Evolutionary conservation across 2,113 vertebrate species (phyloP).

Genomic region (Periophthalmodon schlosseri): DNA sequence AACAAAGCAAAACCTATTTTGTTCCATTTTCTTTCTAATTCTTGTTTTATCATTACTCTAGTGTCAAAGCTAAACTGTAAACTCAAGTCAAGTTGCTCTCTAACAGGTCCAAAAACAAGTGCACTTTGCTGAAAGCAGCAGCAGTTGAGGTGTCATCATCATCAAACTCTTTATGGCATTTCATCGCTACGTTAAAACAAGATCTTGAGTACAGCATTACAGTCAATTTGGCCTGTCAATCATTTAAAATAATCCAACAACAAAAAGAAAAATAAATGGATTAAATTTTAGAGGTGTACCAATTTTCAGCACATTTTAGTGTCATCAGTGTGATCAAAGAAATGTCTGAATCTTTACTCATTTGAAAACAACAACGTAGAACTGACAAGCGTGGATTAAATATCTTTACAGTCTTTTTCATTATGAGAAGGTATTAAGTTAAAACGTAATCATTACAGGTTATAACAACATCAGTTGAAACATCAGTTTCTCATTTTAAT

Average conservation of each 20-base stretch:
- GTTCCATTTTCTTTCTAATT: too few relatives aligned
- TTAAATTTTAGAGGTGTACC: too few relatives aligned
- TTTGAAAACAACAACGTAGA: background rate
- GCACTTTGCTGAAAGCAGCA: background rate
- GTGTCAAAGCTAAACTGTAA: background rate
- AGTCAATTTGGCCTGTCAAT: background rate
- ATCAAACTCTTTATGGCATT: conserved; percentile 4
- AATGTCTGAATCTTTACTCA: too few relatives aligned
- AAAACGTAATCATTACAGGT: too few relatives aligned
- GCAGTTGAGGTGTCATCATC: conserved; percentile 4
- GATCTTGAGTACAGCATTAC: background rate
- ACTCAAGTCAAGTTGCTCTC: conserved; percentile 4
- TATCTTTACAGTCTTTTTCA: background rate
- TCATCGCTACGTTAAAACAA: background rate
- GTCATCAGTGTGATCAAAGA: too few relatives aligned
- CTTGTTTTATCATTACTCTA: background rate
- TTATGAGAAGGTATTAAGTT: too few relatives aligned
- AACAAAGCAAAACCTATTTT: too few relatives aligned
- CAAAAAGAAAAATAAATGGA: background rate
- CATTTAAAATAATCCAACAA: background rate
- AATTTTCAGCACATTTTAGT: too few relatives aligned
- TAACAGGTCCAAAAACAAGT: conserved; percentile 5
- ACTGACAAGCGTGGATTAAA: too few relatives aligned
- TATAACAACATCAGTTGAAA: too few relatives aligned
- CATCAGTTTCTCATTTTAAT: too few relatives aligned